phyloP scores from a whole-genome alignment of 2,797 vertebrate species.

The Avahi laniger region DNA sequence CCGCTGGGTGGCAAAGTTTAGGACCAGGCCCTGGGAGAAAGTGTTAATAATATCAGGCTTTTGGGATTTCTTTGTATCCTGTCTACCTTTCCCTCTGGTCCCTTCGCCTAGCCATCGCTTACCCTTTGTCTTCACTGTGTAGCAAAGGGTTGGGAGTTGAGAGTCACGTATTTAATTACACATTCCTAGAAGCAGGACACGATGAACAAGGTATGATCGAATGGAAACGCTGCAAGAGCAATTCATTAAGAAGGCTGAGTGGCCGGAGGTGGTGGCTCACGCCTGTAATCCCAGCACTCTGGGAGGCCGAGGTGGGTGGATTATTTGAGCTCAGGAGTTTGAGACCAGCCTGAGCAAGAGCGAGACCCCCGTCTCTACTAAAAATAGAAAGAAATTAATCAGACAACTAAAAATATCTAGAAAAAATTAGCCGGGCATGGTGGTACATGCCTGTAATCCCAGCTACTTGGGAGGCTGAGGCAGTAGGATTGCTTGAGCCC shows the following conservation, averaged over 20 bases:
- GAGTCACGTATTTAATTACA: conserved; percentile 32
- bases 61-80: not conserved
- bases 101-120: not conserved
- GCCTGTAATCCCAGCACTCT: too few species aligned
- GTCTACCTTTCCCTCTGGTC: not conserved
- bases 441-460: too few species aligned
- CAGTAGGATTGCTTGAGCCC: too few species aligned
- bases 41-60: not conserved
- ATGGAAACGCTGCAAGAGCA: not conserved
- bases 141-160: not conserved
- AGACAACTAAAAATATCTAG: too few species aligned
- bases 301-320: too few species aligned
- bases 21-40: not conserved
- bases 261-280: too few species aligned
- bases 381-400: too few species aligned
- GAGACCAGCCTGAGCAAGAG: too few species aligned
- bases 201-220: not conserved
- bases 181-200: not conserved
- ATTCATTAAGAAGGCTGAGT: not conserved
- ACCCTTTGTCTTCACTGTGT: not conserved
- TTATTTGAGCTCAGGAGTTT: too few species aligned
- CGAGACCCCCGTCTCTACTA: too few species aligned
- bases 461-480: too few species aligned
- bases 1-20: not conserved
- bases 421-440: too few species aligned